Base-by-base conservation (phyloP, 2,888 invertebrate genomes). In the Teleogryllus oceanicus region DNA sequence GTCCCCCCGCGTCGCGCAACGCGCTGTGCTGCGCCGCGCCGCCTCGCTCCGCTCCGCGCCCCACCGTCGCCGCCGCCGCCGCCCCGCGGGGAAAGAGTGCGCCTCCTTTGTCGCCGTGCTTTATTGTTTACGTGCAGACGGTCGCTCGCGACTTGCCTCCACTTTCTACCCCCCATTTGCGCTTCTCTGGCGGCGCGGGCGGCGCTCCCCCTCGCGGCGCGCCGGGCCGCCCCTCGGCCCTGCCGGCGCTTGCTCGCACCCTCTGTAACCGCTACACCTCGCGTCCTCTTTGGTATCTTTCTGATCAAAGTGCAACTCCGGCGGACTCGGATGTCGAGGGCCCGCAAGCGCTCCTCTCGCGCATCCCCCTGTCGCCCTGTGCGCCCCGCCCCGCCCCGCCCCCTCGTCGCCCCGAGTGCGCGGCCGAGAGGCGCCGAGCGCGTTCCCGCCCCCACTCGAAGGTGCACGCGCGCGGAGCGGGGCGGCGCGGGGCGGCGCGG, bases 231-330 rank as follows among this genome's bases (percentile, higher is more conserved):
- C 62, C 18, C 62, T 16, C 62, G 62, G 18, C 62, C 62, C 18
- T 18, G 62, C 62, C 12, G 12, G 62, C 62, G 18, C 16, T 62
- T 18, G 62, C 18, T 62, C 62, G 18, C 62, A 16, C 62, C 62
- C 62, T 62, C 62, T 62, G 62, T 62, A 62, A 62, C 62, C 62
- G 62, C 62, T 62, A 62, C 62, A 62, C 62, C 62, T 62, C 62
- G 62, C 62, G 62, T 18, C 62, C 62, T 62, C 62, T 62, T 62
- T 16, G 62, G 62, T 62, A 62, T 62, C 62, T 62, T 62, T 62
- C 62, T 62, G 62, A 62, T 62, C 62, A 62, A 62, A 62, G 62
- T 62, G 62, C 62, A 62, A 62, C 62, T 62, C 18, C 62, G 62
- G 12, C 62, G 62, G 62, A 62, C 62, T 62, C 62, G 62, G 62